Evolutionary conservation across 2,113 vertebrate genomes (phyloP).

Genomic region (Corythornis cristatus): DNA sequence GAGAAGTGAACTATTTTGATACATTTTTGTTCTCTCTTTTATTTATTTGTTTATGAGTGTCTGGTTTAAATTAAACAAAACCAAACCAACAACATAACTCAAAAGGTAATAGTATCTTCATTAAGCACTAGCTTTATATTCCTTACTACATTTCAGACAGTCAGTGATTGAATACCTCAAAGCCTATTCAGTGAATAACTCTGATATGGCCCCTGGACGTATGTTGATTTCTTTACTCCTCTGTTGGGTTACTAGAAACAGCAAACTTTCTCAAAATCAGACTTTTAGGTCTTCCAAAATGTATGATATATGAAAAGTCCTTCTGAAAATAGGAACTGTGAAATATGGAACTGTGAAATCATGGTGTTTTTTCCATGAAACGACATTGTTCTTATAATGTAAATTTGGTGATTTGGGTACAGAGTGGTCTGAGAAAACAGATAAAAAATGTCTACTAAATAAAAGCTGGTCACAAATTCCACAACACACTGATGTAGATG

Average conservation of each 20-base stretch:
- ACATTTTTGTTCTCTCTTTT: neutral
- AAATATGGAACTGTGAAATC: neutral
- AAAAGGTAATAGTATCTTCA: neutral
- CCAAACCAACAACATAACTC: neutral
- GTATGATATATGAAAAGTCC: neutral
- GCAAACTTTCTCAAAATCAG: slow-evolving; percentile 40
- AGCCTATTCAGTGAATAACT: neutral
- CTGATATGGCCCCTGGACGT: neutral
- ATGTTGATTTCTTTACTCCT: slow-evolving; percentile 25
- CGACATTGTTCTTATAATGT: neutral
- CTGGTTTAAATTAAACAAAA: neutral
- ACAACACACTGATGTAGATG: neutral
- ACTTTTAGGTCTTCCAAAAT: slow-evolving; percentile 9
- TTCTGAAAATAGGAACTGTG: slow-evolving; percentile 53
- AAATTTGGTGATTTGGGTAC: neutral
- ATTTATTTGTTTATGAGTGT: neutral
- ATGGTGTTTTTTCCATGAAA: neutral
- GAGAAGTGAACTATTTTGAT: neutral
- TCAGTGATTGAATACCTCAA: slow-evolving; percentile 36
- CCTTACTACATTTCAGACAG: slow-evolving; percentile 11
- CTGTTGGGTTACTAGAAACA: slow-evolving; percentile 44
- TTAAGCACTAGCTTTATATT: slow-evolving; percentile 43
- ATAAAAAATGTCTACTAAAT: neutral
- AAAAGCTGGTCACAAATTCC: neutral
- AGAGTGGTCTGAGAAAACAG: neutral